Percentiles rank a stretch among this genome's conserved stretches.
These are phyloP conservation scores for Tethya wilhelma DNA, from an alignment of 37 sponge, comb jelly and placozoan species.

Conservation along the genomic window DNA sequence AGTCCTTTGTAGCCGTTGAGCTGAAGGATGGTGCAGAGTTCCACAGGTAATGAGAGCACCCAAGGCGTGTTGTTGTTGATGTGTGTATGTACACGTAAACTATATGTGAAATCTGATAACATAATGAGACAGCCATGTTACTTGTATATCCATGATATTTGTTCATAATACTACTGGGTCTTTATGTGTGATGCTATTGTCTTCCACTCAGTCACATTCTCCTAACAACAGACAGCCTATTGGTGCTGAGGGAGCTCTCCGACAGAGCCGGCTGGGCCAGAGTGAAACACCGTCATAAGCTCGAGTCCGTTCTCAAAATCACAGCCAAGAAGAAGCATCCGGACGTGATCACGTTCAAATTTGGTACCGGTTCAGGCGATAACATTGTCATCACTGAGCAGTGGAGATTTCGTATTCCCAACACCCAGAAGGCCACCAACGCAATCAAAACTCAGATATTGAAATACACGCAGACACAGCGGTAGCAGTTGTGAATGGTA, in stretches of 20 bases:
- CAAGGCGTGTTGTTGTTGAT: background rate
- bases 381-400: slow-evolving; percentile 43
- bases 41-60: background rate
- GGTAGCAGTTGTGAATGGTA: too few relatives aligned
- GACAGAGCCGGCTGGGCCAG: slow-evolving; percentile 80
- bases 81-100: background rate
- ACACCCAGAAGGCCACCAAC: slow-evolving; percentile 67
- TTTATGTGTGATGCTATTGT: too few relatives aligned
- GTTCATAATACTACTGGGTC: background rate
- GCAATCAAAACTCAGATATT: slow-evolving; percentile 67
- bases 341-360: slow-evolving; percentile 91
- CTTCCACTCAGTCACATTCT: slow-evolving; percentile 63
- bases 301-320: slow-evolving; percentile 76
- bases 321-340: slow-evolving; percentile 94
- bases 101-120: too few relatives aligned
- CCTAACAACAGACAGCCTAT: slow-evolving; percentile 52
- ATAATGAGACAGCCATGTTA: too few relatives aligned
- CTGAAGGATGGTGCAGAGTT: slow-evolving; percentile 35
- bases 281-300: slow-evolving; percentile 61
- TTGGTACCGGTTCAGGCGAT: slow-evolving; percentile 50
- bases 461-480: background rate
- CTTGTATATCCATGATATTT: too few relatives aligned
- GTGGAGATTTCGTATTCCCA: slow-evolving; percentile 81
- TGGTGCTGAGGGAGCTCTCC: slow-evolving; percentile 77
- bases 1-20: slow-evolving; percentile 75